Conservation (phyloP, 2,888 invertebrate genomes). For the Cosmia pyralina region DNA sequence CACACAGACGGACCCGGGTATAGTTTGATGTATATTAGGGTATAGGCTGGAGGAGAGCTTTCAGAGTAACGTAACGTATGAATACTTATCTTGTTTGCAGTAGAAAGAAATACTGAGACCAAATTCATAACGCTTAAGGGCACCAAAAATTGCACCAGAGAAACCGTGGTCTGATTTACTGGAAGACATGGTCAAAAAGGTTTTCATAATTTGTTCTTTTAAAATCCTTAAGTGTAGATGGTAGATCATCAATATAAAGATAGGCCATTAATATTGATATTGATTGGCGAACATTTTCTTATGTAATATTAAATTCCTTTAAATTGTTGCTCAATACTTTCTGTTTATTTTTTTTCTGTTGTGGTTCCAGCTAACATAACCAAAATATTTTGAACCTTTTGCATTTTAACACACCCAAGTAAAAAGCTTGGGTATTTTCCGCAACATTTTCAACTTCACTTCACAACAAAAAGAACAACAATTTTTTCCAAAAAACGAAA, state of each 20-base stretch:
- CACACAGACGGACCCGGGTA: conserved; percentile 55
- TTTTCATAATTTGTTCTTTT: not conserved
- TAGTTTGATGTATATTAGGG: conserved; percentile 37
- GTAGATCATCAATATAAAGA: not conserved
- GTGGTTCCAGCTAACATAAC: not conserved
- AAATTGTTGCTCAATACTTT: not conserved
- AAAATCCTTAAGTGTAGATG: not conserved
- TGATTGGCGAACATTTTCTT: not conserved
- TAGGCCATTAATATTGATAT: not conserved
- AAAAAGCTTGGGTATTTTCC: not conserved
- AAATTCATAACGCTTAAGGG: not conserved
- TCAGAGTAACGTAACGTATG: conserved; percentile 7
- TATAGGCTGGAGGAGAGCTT: conserved; percentile 16
- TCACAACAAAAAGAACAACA: conserved; percentile 18
- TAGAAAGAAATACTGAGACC: not conserved
- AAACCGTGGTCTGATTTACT: not conserved
- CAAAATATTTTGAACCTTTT: not conserved
- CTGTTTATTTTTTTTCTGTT: too few relatives aligned
- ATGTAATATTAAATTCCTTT: not conserved
- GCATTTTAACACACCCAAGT: not conserved
- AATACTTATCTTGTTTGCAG: conserved; percentile 7
- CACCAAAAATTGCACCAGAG: not conserved
- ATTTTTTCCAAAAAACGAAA: conserved; percentile 15
- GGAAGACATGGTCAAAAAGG: too few relatives aligned
- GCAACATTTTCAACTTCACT: conserved; percentile 2